Conservation (phyloP, 2,113 vertebrate species). For the Centropristis striata region DNA sequence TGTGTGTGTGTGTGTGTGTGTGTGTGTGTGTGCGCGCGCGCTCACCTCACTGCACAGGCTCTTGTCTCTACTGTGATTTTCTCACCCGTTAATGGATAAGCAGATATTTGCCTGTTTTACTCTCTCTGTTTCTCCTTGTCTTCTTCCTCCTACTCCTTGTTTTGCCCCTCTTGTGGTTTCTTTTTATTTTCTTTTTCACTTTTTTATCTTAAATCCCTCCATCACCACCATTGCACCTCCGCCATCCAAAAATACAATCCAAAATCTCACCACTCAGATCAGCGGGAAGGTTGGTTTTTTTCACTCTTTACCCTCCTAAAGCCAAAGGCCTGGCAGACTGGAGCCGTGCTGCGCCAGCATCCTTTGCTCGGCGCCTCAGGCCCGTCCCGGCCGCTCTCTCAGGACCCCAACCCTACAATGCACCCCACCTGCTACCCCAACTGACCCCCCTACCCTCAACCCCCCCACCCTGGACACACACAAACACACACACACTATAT, state of each 20-base stretch:
- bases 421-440: slow-evolving; percentile 12
- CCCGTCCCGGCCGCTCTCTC: slow-evolving; percentile 79
- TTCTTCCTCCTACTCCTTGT: slow-evolving; percentile 92
- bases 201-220: slow-evolving; percentile 91
- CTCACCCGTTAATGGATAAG: slow-evolving; percentile 88
- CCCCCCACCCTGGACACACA: too few relatives aligned
- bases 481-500: background rate
- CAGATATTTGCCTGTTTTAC: slow-evolving; percentile 98
- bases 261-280: slow-evolving; percentile 99
- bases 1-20: slow-evolving; percentile 23
- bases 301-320: slow-evolving; percentile 87
- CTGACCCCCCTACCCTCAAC: background rate
- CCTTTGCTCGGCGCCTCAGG: slow-evolving; percentile 75
- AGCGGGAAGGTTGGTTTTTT: slow-evolving; percentile 99
- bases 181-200: slow-evolving; percentile 89
- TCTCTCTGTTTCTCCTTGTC: slow-evolving; percentile 96
- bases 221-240: slow-evolving; percentile 95
- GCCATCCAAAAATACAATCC: slow-evolving; percentile 92
- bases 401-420: slow-evolving; percentile 38
- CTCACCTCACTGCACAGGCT: slow-evolving; percentile 31
- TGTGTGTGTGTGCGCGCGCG: slow-evolving; percentile 30
- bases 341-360: slow-evolving; percentile 87
- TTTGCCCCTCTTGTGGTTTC: slow-evolving; percentile 82
- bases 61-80: slow-evolving; percentile 54
- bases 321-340: slow-evolving; percentile 87